Evolutionary conservation across 2,113 vertebrate species (phyloP).

Genomic region (Copsychus sechellarum): DNA sequence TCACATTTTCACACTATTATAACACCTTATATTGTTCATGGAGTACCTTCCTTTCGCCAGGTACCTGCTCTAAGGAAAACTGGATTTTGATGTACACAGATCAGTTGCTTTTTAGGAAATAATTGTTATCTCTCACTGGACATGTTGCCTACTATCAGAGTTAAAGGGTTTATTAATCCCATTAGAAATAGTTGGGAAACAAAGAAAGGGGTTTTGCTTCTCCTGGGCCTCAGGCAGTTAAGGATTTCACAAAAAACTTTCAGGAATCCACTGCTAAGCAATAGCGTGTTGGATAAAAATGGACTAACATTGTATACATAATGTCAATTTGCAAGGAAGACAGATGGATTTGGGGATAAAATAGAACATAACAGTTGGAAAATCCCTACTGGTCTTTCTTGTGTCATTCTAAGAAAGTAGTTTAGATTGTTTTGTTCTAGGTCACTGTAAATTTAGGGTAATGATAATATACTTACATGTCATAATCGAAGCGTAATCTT

Average conservation of each 20-base stretch:
- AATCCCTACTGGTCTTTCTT: neutral
- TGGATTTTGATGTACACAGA: neutral
- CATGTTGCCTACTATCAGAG: neutral
- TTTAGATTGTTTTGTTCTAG: neutral
- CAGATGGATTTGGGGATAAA: neutral
- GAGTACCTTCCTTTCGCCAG: neutral
- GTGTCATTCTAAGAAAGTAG: neutral
- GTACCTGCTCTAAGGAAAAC: neutral
- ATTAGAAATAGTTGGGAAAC: neutral
- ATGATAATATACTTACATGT: neutral
- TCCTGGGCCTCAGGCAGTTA: neutral
- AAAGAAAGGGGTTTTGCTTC: neutral
- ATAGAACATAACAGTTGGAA: neutral
- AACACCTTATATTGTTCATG: neutral
- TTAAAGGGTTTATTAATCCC: neutral
- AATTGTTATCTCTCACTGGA: neutral
- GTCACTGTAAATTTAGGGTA: neutral
- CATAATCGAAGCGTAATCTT: neutral
- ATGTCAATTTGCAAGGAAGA: constrained; percentile 6
- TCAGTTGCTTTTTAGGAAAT: neutral
- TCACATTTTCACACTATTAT: neutral
- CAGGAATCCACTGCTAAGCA: neutral
- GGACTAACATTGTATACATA: neutral
- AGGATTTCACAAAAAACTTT: neutral
- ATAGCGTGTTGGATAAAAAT: neutral